Evolutionary conservation across 2,888 invertebrate species (phyloP), one percentile per base, ranked within the genome.

Genomic region (Spialia ferax): DNA sequence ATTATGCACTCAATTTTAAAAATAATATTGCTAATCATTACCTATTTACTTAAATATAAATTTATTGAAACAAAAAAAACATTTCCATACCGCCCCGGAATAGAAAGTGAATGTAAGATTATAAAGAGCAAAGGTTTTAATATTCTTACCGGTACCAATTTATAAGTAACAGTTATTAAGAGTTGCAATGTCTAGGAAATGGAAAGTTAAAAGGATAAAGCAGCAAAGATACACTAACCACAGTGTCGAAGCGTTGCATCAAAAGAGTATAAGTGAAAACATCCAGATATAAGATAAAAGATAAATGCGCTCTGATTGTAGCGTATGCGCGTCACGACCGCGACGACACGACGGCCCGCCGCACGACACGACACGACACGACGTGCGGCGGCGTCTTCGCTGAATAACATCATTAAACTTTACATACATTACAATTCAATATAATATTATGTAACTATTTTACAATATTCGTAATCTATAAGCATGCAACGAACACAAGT

Each of bases 201-300:
- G 20, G 22, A 63, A 63, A 54, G 29, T 38, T 15, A 54, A 20
- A 42, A 60, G 35, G 52, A 54, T 11, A 23, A 60, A 66, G 60
- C 60, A 42, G 42, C 66, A 59, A 60, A 56, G 63, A 60, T 60
- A 66, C 60, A 60, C 48, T 65, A 59, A 59, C 59, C 66, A 55
- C 54, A 61, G 45, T 68, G 55, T 60, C 22, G 56, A 56, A 70
- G 65, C 65, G 50, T 63, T 66, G 64, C 54, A 62, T 50, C 56
- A 59, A 69, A 69, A 70, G 63, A 67, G 56, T 70, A 71, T 60
- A 66, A 70, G 65, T 72, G 68, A 72, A 72, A 71, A 73, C 72
- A 73, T 71, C 63, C 52, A 70, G 73, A 71, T 71, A 69, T 54
- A 63, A 65, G 66, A 54, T 42, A 65, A 65, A 65, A 65, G 59